Base-by-base conservation (phyloP, 2,113 vertebrate genomes). In the Syrmaticus mikado region DNA sequence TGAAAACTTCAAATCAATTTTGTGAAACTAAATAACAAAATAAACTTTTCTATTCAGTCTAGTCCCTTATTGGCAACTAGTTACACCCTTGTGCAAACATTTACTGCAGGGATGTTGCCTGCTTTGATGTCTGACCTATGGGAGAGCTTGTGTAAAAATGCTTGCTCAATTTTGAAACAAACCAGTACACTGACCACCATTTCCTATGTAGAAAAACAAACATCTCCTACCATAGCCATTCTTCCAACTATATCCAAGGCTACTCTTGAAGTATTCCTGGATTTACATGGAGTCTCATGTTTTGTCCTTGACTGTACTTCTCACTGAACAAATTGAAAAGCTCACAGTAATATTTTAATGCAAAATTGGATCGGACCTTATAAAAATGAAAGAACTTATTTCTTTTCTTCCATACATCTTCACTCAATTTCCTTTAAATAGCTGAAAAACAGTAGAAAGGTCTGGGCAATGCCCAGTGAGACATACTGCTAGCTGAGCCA, bases 181-280 rank as follows among this genome's bases (percentile, higher is more conserved):
- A 50, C 3, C 17, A 11, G 3, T 80, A 2, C 6, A 9, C 1
- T 19, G 24, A 13, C 20, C n/a, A 4, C 32, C 2, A 8, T 32
- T 58, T 2, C 48, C 11, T 41, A 40, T 13, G 1, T 10, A 60
- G 18, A 81, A 55, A 11, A 78, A 79, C 27, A 57, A 52, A 0
- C 38, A 30, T 38, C 24, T 46, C 16, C 16, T 21, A 77, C 27
- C 21, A 64, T 13, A 43, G 18, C 60, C n/a, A 20, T 79, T 89
- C 10, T 57, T 68, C 43, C 12, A 53, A 48, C 58, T 58, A 25
- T 73, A 83, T 20, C 25, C 46, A 71, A 72, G 30, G 27, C 15
- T 71, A 30, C 4, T 8, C 8, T 64, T 73, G 21, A 73, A 62
- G 55, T 18, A 77, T 66, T 88, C 18, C 41, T 72, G 22, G 13